These are phyloP conservation scores for Zaprionus ghesquierei DNA, from an alignment of 1,140 invertebrate genomes.

Conservation along the genomic window DNA sequence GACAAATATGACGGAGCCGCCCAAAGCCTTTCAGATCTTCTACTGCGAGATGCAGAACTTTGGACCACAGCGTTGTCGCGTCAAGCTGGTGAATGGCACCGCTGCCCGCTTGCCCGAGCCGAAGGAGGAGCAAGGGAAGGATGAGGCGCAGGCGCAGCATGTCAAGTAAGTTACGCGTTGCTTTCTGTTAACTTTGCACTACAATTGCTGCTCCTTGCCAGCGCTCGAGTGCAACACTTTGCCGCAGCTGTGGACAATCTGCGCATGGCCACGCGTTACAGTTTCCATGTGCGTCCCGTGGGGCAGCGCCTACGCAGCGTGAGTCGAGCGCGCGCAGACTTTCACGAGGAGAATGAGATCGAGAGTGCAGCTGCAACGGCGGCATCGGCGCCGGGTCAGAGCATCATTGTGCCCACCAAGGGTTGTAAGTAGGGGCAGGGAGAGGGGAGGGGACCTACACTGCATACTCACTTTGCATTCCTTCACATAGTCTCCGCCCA, in stretches of 20 bases:
- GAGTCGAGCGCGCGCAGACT: constrained; percentile 64
- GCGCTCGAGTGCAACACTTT: constrained; percentile 80
- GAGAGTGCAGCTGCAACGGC: constrained; percentile 48
- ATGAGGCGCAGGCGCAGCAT: not conserved
- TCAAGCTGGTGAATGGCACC: constrained; percentile 84
- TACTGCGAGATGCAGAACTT: constrained; percentile 90
- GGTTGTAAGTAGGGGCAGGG: constrained; percentile 86
- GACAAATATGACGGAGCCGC: constrained; percentile 76
- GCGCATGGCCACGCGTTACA: constrained; percentile 90
- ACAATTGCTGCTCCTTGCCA: constrained; percentile 1
- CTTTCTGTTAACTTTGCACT: not conserved
- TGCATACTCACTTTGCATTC: not conserved
- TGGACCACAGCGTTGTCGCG: constrained; percentile 88
- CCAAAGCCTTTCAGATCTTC: constrained; percentile 85
- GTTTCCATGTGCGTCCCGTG: constrained; percentile 87
- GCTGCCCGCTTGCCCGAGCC: constrained; percentile 29
- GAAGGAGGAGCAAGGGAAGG: not conserved
- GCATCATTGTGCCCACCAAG: constrained; percentile 88
- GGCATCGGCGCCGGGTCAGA: constrained; percentile 82
- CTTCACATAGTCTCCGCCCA: constrained; percentile 87
- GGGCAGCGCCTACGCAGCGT: constrained; percentile 61
- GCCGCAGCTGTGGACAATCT: constrained; percentile 85
- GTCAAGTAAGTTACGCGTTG: constrained; percentile 12
- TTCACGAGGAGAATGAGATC: constrained; percentile 68
- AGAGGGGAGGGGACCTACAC: not conserved